These are phyloP conservation scores for Acrocephalus arundinaceus DNA, from an alignment of 2,113 vertebrate species.

Conservation along the genomic window DNA sequence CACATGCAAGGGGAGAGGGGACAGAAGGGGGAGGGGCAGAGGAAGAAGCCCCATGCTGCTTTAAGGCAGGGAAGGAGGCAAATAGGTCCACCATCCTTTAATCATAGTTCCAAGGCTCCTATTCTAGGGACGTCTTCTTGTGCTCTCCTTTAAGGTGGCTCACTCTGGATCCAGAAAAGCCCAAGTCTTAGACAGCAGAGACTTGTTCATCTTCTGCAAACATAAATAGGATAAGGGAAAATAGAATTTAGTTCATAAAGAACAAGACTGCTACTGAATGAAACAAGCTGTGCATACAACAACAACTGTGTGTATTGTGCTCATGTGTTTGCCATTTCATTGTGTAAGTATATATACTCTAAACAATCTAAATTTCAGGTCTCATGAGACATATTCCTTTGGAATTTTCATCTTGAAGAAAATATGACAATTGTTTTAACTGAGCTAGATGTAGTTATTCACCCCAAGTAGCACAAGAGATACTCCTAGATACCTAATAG, in stretches of 20 bases:
- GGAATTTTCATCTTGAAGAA: background rate
- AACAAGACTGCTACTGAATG: slow-evolving; percentile 3
- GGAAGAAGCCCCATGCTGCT: slow-evolving; percentile 89
- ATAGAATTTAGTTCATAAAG: slow-evolving; percentile 25
- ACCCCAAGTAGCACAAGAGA: background rate
- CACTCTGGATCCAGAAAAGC: slow-evolving; percentile 67
- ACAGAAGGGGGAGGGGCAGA: slow-evolving; percentile 67
- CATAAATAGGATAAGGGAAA: slow-evolving; percentile 41
- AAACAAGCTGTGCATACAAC: background rate
- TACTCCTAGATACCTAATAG: background rate
- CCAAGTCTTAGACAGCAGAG: slow-evolving; percentile 89
- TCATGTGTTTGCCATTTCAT: background rate
- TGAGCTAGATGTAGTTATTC: background rate
- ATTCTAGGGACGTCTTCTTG: slow-evolving; percentile 77
- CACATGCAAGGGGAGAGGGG: slow-evolving; percentile 84
- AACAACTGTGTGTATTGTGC: background rate
- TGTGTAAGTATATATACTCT: background rate
- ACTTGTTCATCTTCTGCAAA: slow-evolving; percentile 94
- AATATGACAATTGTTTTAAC: background rate
- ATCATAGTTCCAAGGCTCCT: slow-evolving; percentile 78
- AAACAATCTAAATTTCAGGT: background rate
- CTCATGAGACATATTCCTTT: background rate
- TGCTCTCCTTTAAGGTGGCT: slow-evolving; percentile 80
- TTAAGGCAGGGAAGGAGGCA: slow-evolving; percentile 96
- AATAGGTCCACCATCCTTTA: slow-evolving; percentile 83